Percentiles rank a stretch among this genome's conserved stretches.
These are phyloP conservation scores for Pomatorhinus ruficollis DNA, from an alignment of 2,113 vertebrate species.

Conservation along the genomic window DNA sequence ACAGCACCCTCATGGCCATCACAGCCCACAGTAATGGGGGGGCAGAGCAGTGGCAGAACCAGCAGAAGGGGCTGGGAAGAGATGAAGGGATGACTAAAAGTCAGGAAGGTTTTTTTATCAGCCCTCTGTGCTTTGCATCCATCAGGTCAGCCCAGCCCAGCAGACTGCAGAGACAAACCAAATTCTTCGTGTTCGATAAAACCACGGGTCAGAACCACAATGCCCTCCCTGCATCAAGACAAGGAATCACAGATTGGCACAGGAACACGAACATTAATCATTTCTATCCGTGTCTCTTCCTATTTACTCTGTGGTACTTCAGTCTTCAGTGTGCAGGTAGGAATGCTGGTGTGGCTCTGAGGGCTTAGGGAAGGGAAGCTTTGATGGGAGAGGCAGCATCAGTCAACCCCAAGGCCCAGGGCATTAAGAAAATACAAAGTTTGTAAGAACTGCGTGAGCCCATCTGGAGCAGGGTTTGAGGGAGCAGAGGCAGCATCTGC, in stretches of 20 bases:
- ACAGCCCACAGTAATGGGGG: accelerated
- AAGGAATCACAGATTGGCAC: neutral
- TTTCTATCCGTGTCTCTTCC: neutral
- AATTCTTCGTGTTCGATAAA: neutral
- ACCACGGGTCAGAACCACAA: neutral
- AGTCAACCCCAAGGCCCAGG: neutral
- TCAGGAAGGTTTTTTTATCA: neutral
- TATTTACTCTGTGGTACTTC: neutral
- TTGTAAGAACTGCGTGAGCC: neutral
- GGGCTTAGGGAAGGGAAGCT: neutral
- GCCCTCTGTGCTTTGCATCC: neutral
- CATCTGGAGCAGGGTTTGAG: accelerated
- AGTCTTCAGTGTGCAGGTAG: neutral
- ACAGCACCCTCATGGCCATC: accelerated
- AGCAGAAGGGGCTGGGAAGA: neutral
- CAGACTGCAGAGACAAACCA: neutral
- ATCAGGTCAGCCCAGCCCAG: neutral
- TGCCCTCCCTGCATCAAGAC: neutral
- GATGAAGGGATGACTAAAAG: neutral
- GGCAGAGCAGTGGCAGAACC: neutral
- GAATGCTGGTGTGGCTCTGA: neutral
- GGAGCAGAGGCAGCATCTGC: neutral
- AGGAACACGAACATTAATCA: neutral
- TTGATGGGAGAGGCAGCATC: neutral
- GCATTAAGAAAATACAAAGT: neutral